These are phyloP conservation scores for Cinara cedri DNA, from an alignment of 2,888 invertebrate genomes.

Conservation along the genomic window DNA sequence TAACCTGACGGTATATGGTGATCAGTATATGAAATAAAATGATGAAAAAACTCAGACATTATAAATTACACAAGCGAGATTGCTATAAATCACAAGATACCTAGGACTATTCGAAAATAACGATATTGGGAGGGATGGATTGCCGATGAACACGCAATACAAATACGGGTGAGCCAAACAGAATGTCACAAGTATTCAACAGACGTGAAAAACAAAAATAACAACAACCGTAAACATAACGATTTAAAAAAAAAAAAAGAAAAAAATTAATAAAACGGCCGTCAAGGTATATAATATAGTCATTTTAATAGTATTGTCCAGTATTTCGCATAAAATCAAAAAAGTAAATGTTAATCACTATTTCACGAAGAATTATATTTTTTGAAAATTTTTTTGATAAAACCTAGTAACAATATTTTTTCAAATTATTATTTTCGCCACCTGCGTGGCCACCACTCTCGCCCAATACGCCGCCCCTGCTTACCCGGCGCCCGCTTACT, in stretches of 20 bases:
- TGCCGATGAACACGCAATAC: background rate
- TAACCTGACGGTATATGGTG: background rate
- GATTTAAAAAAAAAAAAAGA: too few species aligned
- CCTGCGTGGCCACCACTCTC: slow-evolving; percentile 60
- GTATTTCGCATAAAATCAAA: too few species aligned
- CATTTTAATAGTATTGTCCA: too few species aligned
- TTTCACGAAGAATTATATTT: too few species aligned
- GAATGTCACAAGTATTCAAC: background rate
- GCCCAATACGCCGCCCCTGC: slow-evolving; percentile 55
- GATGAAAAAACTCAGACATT: too few species aligned
- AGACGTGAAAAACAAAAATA: background rate
- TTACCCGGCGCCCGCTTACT: background rate
- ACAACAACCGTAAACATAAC: too few species aligned
- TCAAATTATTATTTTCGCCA: slow-evolving; percentile 47
- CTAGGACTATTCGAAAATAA: background rate
- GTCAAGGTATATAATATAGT: too few species aligned
- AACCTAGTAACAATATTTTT: too few species aligned
- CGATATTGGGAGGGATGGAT: slow-evolving; percentile 9
- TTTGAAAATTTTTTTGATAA: too few species aligned
- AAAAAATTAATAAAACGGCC: too few species aligned
- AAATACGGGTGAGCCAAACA: slow-evolving; percentile 3
- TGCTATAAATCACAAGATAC: background rate
- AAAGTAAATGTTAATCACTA: too few species aligned
- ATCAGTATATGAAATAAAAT: background rate
- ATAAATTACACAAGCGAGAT: background rate